Conservation (phyloP, 2,797 vertebrate genomes). For the Tangara arthus region DNA sequence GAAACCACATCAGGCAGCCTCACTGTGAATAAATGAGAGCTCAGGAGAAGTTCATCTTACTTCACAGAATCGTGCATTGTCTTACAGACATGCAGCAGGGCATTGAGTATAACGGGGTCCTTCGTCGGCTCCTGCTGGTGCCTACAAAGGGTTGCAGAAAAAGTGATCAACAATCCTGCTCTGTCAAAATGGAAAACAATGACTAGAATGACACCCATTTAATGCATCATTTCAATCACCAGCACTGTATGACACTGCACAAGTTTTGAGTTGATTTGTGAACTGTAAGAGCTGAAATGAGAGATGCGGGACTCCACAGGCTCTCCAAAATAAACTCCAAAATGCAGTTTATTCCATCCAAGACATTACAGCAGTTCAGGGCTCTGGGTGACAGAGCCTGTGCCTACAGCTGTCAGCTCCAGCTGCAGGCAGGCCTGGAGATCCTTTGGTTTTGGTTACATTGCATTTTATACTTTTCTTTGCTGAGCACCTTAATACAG, state of each 20-base stretch:
- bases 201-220: accelerated
- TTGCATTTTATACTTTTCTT: too few relatives aligned
- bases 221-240: neutral
- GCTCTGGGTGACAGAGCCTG: too few relatives aligned
- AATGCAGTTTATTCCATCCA: too few relatives aligned
- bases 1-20: neutral
- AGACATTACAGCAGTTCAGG: too few relatives aligned
- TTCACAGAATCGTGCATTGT: constrained; percentile 98
- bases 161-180: neutral
- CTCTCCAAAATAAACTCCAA: too few relatives aligned
- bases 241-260: neutral
- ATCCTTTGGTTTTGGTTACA: too few relatives aligned
- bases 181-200: neutral
- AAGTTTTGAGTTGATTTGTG: neutral
- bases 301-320: too few relatives aligned
- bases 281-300: too few relatives aligned
- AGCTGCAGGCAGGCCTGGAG: too few relatives aligned
- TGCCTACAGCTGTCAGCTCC: too few relatives aligned
- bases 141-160: constrained; percentile 70
- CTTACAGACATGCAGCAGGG: constrained; percentile 95
- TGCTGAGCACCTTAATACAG: too few relatives aligned
- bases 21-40: neutral
- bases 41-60: constrained; percentile 73
- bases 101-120: constrained; percentile 96
- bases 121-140: constrained; percentile 91